Percentiles rank a stretch among this genome's conserved stretches.
Conservation (phyloP, 2,888 invertebrate species). For the Polydrusus pterygomalis region DNA sequence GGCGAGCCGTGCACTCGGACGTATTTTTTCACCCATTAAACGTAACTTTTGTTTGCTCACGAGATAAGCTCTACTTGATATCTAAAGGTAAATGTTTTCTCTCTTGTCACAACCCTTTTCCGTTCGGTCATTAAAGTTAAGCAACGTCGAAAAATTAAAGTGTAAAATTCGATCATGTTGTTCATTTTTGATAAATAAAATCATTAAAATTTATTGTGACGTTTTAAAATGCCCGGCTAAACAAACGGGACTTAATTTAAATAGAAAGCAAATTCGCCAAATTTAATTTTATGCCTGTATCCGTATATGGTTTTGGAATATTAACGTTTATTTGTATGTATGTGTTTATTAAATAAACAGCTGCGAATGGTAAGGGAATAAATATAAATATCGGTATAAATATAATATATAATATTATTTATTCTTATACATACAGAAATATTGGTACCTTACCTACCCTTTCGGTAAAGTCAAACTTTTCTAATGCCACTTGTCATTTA, state of each 20-base stretch:
- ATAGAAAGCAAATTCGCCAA: constrained; percentile 49
- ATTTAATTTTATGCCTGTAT: constrained; percentile 49
- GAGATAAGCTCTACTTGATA: no score
- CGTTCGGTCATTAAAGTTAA: constrained; percentile 21
- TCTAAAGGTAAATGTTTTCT: no score
- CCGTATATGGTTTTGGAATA: constrained; percentile 39
- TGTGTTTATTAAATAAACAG: constrained; percentile 39
- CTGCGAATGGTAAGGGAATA: constrained; percentile 29
- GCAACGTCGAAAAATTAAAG: constrained; percentile 33
- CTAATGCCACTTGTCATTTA: no score
- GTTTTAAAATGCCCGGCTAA: constrained; percentile 45
- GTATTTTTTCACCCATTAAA: no score
- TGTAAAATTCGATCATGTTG: constrained; percentile 38
- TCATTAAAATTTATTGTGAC: constrained; percentile 51
- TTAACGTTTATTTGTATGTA: constrained; percentile 48
- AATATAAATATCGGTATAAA: constrained; percentile 36
- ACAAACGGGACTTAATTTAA: constrained; percentile 54
- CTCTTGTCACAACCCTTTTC: no score
- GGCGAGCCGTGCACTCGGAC: no score
- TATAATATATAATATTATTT: background rate
- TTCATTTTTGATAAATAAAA: constrained; percentile 38
- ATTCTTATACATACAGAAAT: no score
- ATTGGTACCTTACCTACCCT: no score
- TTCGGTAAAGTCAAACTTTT: no score
- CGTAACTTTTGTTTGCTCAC: no score